A percentile compares a stretch with the other conserved stretches of the same genome.
Conservation (phyloP, 2,888 invertebrate genomes). For the Eupithecia subumbrata region DNA sequence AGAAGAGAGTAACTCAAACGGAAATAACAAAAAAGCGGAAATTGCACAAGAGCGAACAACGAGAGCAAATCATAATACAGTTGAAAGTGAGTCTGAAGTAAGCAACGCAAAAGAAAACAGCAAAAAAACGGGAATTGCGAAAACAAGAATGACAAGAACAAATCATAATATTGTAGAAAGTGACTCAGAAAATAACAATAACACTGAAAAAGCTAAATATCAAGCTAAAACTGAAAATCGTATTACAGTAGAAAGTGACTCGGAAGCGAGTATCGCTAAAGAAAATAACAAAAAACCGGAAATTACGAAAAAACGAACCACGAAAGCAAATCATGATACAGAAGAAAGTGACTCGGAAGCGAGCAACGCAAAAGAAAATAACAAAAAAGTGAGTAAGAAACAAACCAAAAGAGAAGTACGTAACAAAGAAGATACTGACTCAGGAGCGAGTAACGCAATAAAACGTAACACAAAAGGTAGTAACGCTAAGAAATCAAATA, state of each 20-base stretch:
- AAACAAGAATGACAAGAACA: background rate
- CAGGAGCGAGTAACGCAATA: background rate
- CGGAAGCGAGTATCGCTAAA: background rate
- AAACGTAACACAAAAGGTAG: background rate
- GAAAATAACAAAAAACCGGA: background rate
- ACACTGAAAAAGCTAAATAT: background rate
- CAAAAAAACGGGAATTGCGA: too few relatives aligned
- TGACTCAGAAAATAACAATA: background rate
- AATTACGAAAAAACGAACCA: background rate
- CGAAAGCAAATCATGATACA: background rate
- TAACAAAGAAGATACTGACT: background rate
- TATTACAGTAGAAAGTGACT: background rate
- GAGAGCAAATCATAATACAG: background rate
- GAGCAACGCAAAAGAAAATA: background rate
- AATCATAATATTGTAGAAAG: background rate
- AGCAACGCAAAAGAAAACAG: too few relatives aligned
- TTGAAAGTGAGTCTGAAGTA: background rate
- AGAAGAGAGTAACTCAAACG: background rate
- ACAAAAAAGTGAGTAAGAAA: background rate
- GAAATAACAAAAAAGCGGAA: background rate
- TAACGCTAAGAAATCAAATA: background rate
- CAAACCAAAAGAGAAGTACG: background rate
- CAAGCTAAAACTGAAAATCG: background rate
- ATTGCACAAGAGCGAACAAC: background rate
- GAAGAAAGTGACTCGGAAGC: background rate